Conservation (phyloP, 2,797 vertebrate species). For the Eulemur rubriventer region DNA sequence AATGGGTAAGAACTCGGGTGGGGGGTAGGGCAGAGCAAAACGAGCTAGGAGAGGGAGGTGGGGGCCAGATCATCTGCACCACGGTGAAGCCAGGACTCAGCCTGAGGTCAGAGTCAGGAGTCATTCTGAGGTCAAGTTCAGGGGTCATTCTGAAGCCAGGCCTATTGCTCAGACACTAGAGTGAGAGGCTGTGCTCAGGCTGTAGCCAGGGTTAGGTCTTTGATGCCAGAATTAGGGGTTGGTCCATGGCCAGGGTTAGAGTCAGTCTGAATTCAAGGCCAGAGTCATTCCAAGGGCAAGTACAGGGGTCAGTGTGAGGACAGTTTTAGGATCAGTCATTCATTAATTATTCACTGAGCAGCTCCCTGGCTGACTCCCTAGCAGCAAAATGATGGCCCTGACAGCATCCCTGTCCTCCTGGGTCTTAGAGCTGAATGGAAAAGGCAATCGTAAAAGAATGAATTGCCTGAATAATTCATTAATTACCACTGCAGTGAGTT, state of each 20-base stretch:
- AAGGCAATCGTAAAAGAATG: constrained; percentile 47
- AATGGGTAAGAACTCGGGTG: background rate
- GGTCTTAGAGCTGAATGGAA: constrained; percentile 13
- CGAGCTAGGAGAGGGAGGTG: background rate
- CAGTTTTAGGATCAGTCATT: constrained; percentile 68
- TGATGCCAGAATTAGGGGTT: constrained; percentile 68
- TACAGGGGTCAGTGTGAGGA: constrained; percentile 67
- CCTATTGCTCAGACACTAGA: constrained; percentile 17
- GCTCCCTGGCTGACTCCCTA: constrained; percentile 17
- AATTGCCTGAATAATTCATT: background rate
- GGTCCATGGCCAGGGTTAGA: constrained; percentile 68
- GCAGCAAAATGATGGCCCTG: background rate
- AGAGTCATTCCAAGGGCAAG: constrained; percentile 70
- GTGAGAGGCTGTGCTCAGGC: background rate
- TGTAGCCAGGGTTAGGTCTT: background rate
- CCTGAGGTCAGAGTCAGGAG: background rate
- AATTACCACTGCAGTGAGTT: background rate
- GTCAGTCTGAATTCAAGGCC: constrained; percentile 57
- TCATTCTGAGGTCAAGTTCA: constrained; percentile 56
- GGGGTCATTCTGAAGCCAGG: constrained; percentile 17
- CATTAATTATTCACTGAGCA: constrained; percentile 59
- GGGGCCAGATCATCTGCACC: too few relatives aligned
- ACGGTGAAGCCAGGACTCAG: background rate
- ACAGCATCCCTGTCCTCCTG: constrained; percentile 43
- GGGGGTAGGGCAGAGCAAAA: fast-evolving